Conservation (phyloP, 2,888 invertebrate species). For the Linnaemya vulpina region DNA sequence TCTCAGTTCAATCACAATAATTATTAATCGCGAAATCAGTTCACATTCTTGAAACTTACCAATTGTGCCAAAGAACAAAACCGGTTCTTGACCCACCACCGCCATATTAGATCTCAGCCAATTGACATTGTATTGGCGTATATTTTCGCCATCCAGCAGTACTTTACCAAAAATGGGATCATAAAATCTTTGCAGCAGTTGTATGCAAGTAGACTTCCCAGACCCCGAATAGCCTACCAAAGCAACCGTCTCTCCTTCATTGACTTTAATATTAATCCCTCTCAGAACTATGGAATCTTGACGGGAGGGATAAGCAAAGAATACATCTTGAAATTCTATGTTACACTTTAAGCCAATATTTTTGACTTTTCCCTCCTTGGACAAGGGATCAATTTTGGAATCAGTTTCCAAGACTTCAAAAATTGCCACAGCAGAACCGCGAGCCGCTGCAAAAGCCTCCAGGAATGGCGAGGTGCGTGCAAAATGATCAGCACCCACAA, state of each 20-base stretch:
- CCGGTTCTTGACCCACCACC: constrained; percentile 94
- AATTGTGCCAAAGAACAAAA: constrained; percentile 91
- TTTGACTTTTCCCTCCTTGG: constrained; percentile 86
- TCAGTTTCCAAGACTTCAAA: constrained; percentile 89
- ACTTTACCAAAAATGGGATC: constrained; percentile 86
- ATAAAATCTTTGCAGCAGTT: constrained; percentile 90
- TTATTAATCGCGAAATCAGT: too few species aligned
- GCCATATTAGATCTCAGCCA: constrained; percentile 91
- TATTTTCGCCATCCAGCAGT: constrained; percentile 86
- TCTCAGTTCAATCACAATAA: too few species aligned
- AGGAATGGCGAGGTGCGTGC: constrained; percentile 90
- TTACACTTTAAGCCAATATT: constrained; percentile 85
- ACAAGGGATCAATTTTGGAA: constrained; percentile 89
- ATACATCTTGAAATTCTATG: constrained; percentile 88
- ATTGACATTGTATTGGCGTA: constrained; percentile 87
- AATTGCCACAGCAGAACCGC: constrained; percentile 89
- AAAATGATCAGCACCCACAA: constrained; percentile 91
- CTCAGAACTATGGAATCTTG: constrained; percentile 88
- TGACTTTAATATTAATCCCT: constrained; percentile 86
- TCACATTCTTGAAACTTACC: constrained; percentile 70
- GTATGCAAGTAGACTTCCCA: constrained; percentile 93
- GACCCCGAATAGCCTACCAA: constrained; percentile 90
- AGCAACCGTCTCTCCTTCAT: constrained; percentile 88
- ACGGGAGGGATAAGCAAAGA: constrained; percentile 91
- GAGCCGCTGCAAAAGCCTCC: constrained; percentile 88